phyloP scores from a whole-genome alignment of 2,113 vertebrate genomes.

The Heterochromis multidens region DNA sequence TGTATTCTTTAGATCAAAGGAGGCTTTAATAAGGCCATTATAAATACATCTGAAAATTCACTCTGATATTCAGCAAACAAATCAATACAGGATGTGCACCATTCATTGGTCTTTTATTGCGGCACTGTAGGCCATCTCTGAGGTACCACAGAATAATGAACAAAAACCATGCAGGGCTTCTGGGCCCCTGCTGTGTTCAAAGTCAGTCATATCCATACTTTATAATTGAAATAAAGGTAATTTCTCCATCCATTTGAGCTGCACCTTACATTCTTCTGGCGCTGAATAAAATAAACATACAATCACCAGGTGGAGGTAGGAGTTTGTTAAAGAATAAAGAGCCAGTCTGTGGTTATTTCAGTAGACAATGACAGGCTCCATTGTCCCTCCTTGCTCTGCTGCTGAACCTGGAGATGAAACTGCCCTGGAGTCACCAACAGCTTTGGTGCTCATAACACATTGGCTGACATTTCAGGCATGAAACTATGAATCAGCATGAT shows the following conservation, averaged over 20 bases:
- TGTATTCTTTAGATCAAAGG: conserved; percentile 78
- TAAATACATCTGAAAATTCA: conserved; percentile 80
- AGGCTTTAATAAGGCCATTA: conserved; percentile 79
- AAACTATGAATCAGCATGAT: neutral
- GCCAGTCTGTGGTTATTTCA: neutral
- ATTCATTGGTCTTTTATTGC: conserved; percentile 74
- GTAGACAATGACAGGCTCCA: neutral
- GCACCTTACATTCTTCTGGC: conserved; percentile 30
- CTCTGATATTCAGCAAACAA: conserved; percentile 80
- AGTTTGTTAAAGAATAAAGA: neutral
- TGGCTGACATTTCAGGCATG: neutral
- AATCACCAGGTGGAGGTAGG: conserved; percentile 5
- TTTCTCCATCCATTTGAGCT: conserved; percentile 67
- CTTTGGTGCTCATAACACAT: neutral
- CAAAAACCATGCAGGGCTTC: conserved; percentile 55
- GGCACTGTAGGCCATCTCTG: conserved; percentile 58
- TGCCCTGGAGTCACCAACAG: neutral
- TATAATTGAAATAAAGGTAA: conserved; percentile 77
- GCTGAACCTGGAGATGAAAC: neutral
- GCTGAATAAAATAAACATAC: conserved; percentile 26
- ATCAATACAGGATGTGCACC: conserved; percentile 80
- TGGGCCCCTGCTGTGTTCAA: conserved; percentile 76
- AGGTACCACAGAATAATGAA: conserved; percentile 71
- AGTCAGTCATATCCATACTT: conserved; percentile 71
- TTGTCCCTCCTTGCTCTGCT: neutral